A percentile compares a stretch with the other conserved stretches of the same genome.
phyloP scores from a whole-genome alignment of 2,888 invertebrate species.

The Mythimna pallens region DNA sequence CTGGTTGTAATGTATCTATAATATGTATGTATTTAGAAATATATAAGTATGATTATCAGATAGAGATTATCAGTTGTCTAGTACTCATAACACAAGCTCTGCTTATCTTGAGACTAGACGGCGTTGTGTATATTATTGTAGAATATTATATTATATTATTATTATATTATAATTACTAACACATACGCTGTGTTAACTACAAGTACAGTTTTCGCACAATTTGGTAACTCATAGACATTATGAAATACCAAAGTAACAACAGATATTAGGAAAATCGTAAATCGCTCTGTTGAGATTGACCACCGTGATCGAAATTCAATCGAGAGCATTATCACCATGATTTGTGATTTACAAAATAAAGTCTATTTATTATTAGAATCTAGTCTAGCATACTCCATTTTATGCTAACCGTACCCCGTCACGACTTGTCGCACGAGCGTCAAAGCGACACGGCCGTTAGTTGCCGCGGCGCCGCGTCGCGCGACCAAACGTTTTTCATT shows the following conservation, averaged over 20 bases:
- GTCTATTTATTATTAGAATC: not conserved
- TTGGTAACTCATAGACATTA: slow-evolving; percentile 18
- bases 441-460: slow-evolving; percentile 69
- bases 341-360: not conserved
- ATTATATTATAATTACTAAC: slow-evolving; percentile 11
- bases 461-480: slow-evolving; percentile 65
- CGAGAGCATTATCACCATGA: not conserved
- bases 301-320: no score
- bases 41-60: no score
- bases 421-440: slow-evolving; percentile 62
- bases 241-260: slow-evolving; percentile 27
- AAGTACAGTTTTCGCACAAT: slow-evolving; percentile 5
- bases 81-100: no score
- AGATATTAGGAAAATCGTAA: slow-evolving; percentile 41
- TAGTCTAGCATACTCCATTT: not conserved
- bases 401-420: slow-evolving; percentile 54
- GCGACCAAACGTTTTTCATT: slow-evolving; percentile 72
- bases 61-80: no score
- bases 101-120: no score
- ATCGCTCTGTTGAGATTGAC: not conserved
- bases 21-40: no score
- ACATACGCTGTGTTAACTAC: slow-evolving; percentile 19
- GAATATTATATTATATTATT: no score
- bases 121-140: no score
- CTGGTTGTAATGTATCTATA: no score